Evolutionary conservation across 1,140 invertebrate species (phyloP), one percentile per base, ranked within the genome.

Genomic region (Drosophila pseudoobscura): DNA sequence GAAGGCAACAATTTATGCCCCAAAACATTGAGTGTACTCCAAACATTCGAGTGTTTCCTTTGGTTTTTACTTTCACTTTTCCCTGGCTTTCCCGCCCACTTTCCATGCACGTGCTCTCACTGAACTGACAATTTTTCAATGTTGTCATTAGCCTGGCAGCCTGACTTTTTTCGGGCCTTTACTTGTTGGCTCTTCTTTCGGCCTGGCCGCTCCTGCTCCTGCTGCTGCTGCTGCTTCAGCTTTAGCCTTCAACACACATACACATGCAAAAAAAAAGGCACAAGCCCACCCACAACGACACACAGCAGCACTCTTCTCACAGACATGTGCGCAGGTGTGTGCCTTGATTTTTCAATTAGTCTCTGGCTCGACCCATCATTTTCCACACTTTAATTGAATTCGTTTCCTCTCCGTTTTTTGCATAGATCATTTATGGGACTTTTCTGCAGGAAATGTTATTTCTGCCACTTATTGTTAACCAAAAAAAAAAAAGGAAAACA

Each of bases 241-340:
- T 56, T 63, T 82, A 85, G 80, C 80, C 82, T 87, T 85, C 80
- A 85, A 87, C 80, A 85, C 82, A 63, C 63, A 85, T 59, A 85
- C 77, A 72, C 59, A 58, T 43, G 50, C 55, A 45, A 58, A 26
- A 26, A 24, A 24, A 26, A 26, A 15, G 11, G 29, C 44, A 53
- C 47, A 72, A 43, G 46, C 77, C 55, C 65, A 46, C 39, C 29
- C 46, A 47, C 58, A 35, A 31, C 6, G 39, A 39, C 50, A 58
- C 58, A 61, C 53, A 57, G 59, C 61, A 69, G 65, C 44, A 69
- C 65, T 24, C 71, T 69, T 46, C 3, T 65, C 62, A 69, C 62
- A 62, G 55, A 82, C 75, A 83, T 82, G 84, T 87, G 83, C 83
- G 83, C 83, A 87, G 83, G 83, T 87, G 75, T 87, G 83, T 65